phyloP scores from a whole-genome alignment of 2,888 invertebrate species.

The Notocelia uddmanniana region DNA sequence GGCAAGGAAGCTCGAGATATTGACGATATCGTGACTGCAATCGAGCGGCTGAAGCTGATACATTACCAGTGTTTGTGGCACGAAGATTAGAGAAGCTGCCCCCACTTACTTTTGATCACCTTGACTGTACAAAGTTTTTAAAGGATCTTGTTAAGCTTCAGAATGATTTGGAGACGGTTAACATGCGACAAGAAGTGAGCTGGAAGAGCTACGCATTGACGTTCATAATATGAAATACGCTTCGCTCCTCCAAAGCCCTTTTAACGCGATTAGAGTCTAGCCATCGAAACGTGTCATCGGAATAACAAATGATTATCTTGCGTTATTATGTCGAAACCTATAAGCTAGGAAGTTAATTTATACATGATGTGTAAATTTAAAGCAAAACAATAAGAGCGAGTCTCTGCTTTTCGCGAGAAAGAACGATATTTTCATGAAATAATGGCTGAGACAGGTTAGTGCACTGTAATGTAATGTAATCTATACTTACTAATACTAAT shows the following conservation, averaged over 20 bases:
- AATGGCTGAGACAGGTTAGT: conserved; percentile 27
- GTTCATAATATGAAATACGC: too few species aligned
- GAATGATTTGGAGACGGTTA: not conserved
- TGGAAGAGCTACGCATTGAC: not conserved
- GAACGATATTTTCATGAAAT: conserved; percentile 25
- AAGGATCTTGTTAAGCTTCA: not conserved
- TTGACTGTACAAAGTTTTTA: conserved; percentile 22
- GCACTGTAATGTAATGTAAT: conserved; percentile 19
- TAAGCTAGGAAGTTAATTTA: conserved; percentile 21
- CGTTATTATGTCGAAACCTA: conserved; percentile 25
- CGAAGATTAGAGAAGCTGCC: conserved; percentile 20
- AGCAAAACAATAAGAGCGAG: conserved; percentile 23
- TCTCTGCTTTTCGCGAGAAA: conserved; percentile 18
- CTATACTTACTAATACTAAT: too few species aligned
- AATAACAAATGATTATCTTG: not conserved
- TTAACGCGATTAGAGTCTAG: too few species aligned
- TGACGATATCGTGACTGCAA: conserved; percentile 12
- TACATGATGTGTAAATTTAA: conserved; percentile 26
- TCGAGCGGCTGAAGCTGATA: conserved; percentile 21
- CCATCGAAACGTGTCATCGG: too few species aligned
- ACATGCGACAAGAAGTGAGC: not conserved
- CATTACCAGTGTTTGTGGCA: conserved; percentile 29
- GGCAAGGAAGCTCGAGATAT: not conserved
- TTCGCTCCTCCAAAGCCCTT: too few species aligned
- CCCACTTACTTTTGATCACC: conserved; percentile 17